These are phyloP conservation scores for Myopa tessellatipennis DNA, from an alignment of 2,888 invertebrate genomes.

Conservation along the genomic window DNA sequence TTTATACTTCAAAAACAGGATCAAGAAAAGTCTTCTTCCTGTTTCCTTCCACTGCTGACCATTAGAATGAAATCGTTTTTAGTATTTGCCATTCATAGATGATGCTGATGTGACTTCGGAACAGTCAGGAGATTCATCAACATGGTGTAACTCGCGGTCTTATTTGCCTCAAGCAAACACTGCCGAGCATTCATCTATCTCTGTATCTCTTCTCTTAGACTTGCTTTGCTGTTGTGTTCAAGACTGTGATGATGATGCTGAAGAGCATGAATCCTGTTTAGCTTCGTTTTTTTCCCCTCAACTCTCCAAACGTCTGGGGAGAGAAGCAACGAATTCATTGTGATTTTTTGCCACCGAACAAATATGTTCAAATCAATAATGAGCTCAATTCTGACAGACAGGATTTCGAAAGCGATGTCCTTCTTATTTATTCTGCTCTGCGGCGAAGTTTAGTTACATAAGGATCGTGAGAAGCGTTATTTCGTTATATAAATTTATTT, in stretches of 20 bases:
- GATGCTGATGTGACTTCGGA: not conserved
- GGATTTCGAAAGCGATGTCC: not conserved
- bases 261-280: constrained; percentile 17
- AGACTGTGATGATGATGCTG: not conserved
- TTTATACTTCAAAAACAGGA: no score
- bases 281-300: not conserved
- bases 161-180: constrained; percentile 15
- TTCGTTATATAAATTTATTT: not conserved
- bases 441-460: not conserved
- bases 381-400: not conserved
- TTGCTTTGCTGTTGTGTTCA: not conserved
- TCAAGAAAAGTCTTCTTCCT: no score
- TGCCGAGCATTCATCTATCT: not conserved
- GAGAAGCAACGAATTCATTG: not conserved
- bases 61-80: not conserved
- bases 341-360: not conserved
- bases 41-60: no score
- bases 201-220: not conserved
- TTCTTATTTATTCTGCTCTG: not conserved
- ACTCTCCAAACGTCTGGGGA: no score
- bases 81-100: not conserved
- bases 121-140: not conserved
- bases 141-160: not conserved
- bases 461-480: constrained; percentile 18
- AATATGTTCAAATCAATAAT: constrained; percentile 27